These are phyloP conservation scores for Ceratosolen solmsi DNA, from an alignment of 1,140 invertebrate species.

Conservation along the genomic window DNA sequence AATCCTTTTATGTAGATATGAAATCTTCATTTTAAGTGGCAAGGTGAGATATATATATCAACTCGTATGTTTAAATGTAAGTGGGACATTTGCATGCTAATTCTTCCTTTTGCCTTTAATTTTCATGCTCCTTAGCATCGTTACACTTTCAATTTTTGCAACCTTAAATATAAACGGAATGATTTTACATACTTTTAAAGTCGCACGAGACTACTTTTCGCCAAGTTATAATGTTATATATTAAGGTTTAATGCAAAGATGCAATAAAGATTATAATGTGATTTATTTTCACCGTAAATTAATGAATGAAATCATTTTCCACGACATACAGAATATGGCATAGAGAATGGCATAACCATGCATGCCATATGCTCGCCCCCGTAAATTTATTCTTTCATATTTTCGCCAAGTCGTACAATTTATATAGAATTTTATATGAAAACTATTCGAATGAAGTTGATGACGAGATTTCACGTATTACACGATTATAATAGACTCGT, in stretches of 20 bases:
- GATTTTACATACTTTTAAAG: slow-evolving; percentile 24
- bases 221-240: slow-evolving; percentile 20
- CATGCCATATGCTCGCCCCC: neutral
- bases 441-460: neutral
- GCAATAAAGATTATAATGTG: slow-evolving; percentile 14
- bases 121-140: neutral
- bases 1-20: slow-evolving; percentile 21
- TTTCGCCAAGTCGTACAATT: too few relatives aligned
- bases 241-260: slow-evolving; percentile 16
- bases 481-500: slow-evolving; percentile 10
- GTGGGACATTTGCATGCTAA: slow-evolving; percentile 14
- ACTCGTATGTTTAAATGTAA: slow-evolving; percentile 2
- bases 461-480: neutral
- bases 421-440: neutral
- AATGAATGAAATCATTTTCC: slow-evolving; percentile 1
- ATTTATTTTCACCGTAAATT: neutral
- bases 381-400: neutral
- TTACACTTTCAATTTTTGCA: slow-evolving; percentile 18
- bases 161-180: slow-evolving; percentile 11
- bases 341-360: too few relatives aligned
- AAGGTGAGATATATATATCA: neutral
- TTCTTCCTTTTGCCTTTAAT: slow-evolving; percentile 18
- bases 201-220: neutral
- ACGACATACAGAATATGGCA: too few relatives aligned
- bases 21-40: slow-evolving; percentile 33